Evolutionary conservation across 1,140 invertebrate genomes (phyloP).

Genomic region (Brachionus plicatilis): DNA sequence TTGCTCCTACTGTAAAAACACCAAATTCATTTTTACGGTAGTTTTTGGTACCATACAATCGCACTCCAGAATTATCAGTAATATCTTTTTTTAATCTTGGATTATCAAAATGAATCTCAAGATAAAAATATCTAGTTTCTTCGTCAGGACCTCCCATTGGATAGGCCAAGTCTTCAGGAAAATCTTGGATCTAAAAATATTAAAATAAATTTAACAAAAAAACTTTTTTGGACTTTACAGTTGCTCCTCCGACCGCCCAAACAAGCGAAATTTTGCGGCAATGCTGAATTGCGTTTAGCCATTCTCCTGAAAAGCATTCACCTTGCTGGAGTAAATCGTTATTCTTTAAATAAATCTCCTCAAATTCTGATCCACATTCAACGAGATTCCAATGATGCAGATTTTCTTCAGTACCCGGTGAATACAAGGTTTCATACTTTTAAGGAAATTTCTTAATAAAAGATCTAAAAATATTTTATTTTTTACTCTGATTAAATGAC

Average conservation of each 20-base stretch:
- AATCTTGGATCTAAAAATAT: background rate
- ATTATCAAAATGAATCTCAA: constrained; percentile 39
- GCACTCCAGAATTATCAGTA: background rate
- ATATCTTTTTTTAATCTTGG: background rate
- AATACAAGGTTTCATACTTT: constrained; percentile 20
- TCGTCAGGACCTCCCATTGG: background rate
- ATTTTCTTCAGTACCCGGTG: background rate
- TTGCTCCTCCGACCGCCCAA: constrained; percentile 9
- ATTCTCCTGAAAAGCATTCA: background rate
- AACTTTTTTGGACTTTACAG: background rate
- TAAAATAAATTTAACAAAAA: background rate
- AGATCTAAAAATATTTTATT: background rate
- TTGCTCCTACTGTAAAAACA: background rate
- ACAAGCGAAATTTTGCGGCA: background rate
- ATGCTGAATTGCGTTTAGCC: background rate
- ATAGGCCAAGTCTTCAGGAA: constrained; percentile 23
- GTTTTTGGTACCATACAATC: constrained; percentile 15
- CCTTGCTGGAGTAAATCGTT: background rate
- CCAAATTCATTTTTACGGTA: constrained; percentile 31
- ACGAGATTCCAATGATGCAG: background rate
- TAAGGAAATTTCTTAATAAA: background rate
- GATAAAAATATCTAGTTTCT: constrained; percentile 15
- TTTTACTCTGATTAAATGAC: constrained; percentile 30
- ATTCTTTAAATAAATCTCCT: background rate
- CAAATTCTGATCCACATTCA: background rate